A percentile compares a stretch with the other conserved stretches of the same genome.
Conservation (phyloP, 1,140 invertebrate species). For the Lasioglossum albipes region DNA sequence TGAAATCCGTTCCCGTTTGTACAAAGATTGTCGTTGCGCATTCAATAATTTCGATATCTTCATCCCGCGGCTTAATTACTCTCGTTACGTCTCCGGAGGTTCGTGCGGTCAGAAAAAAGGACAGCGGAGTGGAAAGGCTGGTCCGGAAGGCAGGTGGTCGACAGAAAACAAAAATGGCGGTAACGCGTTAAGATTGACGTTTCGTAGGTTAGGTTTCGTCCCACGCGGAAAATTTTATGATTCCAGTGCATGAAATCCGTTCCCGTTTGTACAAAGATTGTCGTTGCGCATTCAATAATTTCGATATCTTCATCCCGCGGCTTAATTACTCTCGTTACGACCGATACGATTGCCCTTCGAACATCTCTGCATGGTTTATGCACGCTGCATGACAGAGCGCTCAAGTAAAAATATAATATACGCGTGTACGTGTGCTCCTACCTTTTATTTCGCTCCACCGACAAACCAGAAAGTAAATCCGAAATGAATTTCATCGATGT, state of each 20-base stretch:
- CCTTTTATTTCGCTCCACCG: not conserved
- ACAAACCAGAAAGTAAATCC: too few species aligned
- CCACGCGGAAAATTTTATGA: too few species aligned
- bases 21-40: not conserved
- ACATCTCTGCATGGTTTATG: too few species aligned
- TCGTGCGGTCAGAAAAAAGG: slow-evolving; percentile 21
- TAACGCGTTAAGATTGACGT: not conserved
- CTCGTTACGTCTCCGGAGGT: not conserved
- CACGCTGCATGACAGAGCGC: not conserved
- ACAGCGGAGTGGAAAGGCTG: slow-evolving; percentile 14
- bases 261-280: not conserved
- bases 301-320: not conserved
- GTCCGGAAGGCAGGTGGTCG: slow-evolving; percentile 30
- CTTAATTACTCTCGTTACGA: slow-evolving; percentile 3
- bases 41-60: not conserved
- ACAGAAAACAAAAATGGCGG: slow-evolving; percentile 6
- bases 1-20: not conserved
- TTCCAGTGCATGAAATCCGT: too few species aligned
- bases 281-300: not conserved
- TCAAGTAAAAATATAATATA: too few species aligned
- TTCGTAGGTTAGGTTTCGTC: not conserved
- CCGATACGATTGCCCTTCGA: too few species aligned
- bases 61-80: not conserved
- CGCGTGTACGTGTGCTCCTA: not conserved
- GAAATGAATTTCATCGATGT: not conserved